Conservation (phyloP, 2,797 vertebrate species). For the Pteropus rufus region DNA sequence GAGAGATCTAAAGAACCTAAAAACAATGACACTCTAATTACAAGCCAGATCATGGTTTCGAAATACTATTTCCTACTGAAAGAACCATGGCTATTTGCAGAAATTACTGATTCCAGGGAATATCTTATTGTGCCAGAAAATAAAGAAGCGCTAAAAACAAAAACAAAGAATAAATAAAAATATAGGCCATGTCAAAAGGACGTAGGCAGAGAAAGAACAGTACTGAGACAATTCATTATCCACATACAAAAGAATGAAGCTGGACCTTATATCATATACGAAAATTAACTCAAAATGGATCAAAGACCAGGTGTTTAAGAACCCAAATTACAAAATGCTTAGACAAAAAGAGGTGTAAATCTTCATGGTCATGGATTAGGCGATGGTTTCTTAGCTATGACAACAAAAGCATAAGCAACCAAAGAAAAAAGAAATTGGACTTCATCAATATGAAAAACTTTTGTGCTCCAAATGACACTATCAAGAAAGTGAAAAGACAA, state of each 20-base stretch:
- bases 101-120: background rate
- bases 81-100: background rate
- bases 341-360: background rate
- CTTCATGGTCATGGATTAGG: background rate
- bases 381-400: background rate
- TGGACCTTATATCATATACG: background rate
- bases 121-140: background rate
- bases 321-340: background rate
- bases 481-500: background rate
- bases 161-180: background rate
- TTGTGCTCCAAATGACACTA: background rate
- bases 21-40: background rate
- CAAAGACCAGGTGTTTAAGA: background rate
- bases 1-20: background rate
- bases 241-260: background rate
- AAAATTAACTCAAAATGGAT: background rate
- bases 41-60: background rate
- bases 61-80: background rate
- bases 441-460: background rate
- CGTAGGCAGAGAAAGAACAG: background rate
- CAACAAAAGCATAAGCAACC: background rate
- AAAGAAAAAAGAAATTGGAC: background rate
- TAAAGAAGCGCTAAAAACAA: background rate
- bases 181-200: background rate
- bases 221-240: background rate